Conservation (phyloP, 2,888 invertebrate species). For the Mycalesis mineus region DNA sequence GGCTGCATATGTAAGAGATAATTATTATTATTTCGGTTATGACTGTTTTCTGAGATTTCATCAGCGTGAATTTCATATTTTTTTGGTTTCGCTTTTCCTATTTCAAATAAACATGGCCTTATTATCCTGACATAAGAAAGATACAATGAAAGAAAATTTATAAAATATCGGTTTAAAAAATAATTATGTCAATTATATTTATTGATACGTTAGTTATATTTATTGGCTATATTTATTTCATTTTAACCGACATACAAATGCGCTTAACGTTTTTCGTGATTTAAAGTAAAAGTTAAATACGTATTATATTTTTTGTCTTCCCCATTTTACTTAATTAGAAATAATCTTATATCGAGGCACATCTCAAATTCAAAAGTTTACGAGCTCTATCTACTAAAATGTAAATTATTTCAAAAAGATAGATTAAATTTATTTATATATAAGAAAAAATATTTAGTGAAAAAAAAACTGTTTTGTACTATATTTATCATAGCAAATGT, state of each 20-base stretch:
- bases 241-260: background rate
- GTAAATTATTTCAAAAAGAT: slow-evolving; percentile 31
- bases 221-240: no score
- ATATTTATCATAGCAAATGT: slow-evolving; percentile 32
- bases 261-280: background rate
- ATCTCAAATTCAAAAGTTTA: slow-evolving; percentile 3
- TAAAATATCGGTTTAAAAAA: no score
- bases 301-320: background rate
- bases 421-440: slow-evolving; percentile 44
- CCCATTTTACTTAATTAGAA: background rate
- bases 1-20: no score
- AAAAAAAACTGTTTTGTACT: slow-evolving; percentile 62
- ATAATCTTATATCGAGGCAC: background rate
- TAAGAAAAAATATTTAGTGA: slow-evolving; percentile 59
- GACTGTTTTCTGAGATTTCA: no score
- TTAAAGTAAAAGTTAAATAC: background rate
- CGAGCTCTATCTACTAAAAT: slow-evolving; percentile 16
- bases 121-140: no score
- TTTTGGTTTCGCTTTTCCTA: no score
- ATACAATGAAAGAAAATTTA: no score
- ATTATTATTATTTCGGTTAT: no score
- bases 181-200: no score
- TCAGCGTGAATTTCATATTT: no score
- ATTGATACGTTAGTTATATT: no score
- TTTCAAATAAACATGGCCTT: no score